Base-by-base conservation (phyloP, 1,140 invertebrate genomes). In the Gryllus bimaculatus region DNA sequence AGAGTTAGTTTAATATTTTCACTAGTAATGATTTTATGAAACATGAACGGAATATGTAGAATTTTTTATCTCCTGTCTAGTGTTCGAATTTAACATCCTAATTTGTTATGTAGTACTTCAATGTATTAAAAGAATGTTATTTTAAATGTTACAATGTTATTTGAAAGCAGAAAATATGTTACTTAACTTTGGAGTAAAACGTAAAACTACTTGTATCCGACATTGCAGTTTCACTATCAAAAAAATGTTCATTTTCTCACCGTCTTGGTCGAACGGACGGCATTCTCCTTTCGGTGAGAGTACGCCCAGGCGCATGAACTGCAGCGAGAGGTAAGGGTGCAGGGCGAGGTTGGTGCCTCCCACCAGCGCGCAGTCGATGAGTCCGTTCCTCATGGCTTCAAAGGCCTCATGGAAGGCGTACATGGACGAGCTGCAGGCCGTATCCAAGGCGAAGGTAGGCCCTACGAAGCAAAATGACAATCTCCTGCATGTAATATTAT, bases 381-480 rank as follows among this genome's bases (percentile, higher is more conserved):
- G 91, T 3, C 95, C 96, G 48, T 88, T 87, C 73, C 92, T 88
- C 75, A 99, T 97, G 15, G 95, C 93, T 8, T 86, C 85, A 12
- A 95, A 88, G 10, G 97, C 98, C 83, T 97, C 93, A 82, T 96
- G 91, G 82, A 99, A 85, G 3, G 96, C 97, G 83, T 94, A 91
- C 83, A 98, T 85, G 77, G 94, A 95, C 80, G 96, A 98, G 0
- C 96, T 98, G 86, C 97, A 99, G 1, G 97, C 97, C 13, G 97
- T 98, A 86, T 99, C 97, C 8, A 98, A 86, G 8, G 95, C 91
- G 85, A 93, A 97, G 85, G 95, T 98, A 5, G 97, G 97, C 15
- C 97, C 93, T 90, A 81, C 74, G 84, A 79, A 80, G 15, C n/a
- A 73, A 8, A 78, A 15, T 39, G 5, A n/a, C n/a, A n/a, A n/a